These are phyloP conservation scores for Leptodactylus fallax DNA, from an alignment of 2,797 vertebrate species.

Conservation along the genomic window DNA sequence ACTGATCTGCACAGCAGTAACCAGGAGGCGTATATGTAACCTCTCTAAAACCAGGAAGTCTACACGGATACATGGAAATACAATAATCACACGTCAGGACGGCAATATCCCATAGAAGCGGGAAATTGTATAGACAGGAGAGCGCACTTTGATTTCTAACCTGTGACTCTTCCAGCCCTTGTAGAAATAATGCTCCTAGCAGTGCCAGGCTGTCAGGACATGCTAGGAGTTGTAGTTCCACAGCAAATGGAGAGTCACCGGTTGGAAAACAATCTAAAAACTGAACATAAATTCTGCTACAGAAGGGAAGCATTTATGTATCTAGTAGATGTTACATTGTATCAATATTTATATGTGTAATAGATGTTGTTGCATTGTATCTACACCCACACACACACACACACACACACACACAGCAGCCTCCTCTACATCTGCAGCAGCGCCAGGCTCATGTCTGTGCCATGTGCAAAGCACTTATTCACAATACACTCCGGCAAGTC, in stretches of 20 bases:
- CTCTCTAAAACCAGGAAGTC: background rate
- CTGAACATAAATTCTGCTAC: background rate
- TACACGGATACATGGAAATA: background rate
- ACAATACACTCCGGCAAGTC: background rate
- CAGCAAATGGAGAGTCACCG: background rate
- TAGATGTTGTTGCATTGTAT: background rate
- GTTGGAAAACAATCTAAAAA: background rate
- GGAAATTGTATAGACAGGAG: background rate
- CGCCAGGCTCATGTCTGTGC: background rate
- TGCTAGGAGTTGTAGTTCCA: background rate
- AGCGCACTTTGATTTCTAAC: background rate
- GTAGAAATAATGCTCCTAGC: background rate
- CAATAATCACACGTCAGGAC: background rate
- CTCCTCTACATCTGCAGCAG: too few relatives aligned
- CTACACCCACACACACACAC: background rate
- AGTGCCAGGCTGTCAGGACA: background rate
- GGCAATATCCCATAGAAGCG: background rate
- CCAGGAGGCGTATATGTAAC: background rate
- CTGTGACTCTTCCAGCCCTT: too few relatives aligned
- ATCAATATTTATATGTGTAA: too few relatives aligned
- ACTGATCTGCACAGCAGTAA: slow-evolving; percentile 3
- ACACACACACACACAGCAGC: too few relatives aligned
- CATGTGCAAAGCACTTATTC: background rate
- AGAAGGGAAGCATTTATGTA: too few relatives aligned
- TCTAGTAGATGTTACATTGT: too few relatives aligned